Evolutionary conservation across 2,113 vertebrate genomes (phyloP).

Genomic region (Saimiri boliviensis): DNA sequence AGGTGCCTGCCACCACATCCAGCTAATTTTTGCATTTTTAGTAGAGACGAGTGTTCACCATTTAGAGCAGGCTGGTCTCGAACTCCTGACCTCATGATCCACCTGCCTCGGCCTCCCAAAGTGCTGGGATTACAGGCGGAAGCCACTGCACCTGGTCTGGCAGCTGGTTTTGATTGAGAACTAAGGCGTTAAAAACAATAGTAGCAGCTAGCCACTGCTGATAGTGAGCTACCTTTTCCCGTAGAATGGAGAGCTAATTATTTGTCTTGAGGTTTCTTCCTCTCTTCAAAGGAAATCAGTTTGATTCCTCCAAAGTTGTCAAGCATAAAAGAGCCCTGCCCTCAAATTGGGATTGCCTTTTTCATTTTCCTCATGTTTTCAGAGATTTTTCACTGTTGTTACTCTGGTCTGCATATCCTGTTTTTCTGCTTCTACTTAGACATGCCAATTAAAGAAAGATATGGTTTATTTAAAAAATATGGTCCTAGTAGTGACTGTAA

Average conservation of each 20-base stretch:
- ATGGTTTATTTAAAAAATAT: constrained; percentile 73
- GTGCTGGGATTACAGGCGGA: too few species aligned
- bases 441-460: constrained; percentile 66
- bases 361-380: constrained; percentile 56
- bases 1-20: too few species aligned
- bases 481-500: constrained; percentile 43
- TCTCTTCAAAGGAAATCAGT: constrained; percentile 54
- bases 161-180: constrained; percentile 32
- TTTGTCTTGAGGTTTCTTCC: constrained; percentile 40
- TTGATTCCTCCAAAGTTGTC: constrained; percentile 54
- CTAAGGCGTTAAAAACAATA: not conserved
- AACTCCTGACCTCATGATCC: too few species aligned
- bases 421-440: constrained; percentile 66
- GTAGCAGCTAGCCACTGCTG: not conserved
- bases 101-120: too few species aligned
- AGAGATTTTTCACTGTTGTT: constrained; percentile 34
- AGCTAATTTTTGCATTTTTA: too few species aligned
- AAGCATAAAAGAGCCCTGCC: not conserved
- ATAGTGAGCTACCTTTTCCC: constrained; percentile 39
- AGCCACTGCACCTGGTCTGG: too few species aligned
- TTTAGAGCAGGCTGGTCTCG: too few species aligned
- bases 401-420: constrained; percentile 60
- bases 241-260: constrained; percentile 27
- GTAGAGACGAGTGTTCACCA: too few species aligned
- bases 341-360: not conserved